These are phyloP conservation scores for Paramormyrops kingsleyae DNA, from an alignment of 2,113 vertebrate genomes.

Conservation along the genomic window DNA sequence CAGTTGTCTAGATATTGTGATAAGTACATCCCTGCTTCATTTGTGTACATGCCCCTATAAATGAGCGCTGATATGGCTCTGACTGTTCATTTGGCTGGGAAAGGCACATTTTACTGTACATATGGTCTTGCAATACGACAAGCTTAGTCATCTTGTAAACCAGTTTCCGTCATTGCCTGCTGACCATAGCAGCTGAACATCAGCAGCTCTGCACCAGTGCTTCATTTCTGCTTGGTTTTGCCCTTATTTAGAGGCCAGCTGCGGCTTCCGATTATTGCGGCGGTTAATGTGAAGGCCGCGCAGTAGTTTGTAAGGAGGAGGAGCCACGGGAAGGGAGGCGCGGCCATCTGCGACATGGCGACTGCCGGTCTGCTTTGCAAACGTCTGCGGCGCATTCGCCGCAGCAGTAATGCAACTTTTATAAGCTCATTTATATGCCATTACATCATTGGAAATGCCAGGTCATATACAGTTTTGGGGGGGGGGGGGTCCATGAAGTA, in stretches of 20 bases:
- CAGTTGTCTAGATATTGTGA: not conserved
- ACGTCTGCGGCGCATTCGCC: not conserved
- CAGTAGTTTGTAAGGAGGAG: not conserved
- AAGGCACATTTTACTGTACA: not conserved
- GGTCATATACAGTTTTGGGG: not conserved
- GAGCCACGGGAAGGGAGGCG: not conserved
- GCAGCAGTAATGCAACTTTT: not conserved
- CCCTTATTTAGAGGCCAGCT: not conserved
- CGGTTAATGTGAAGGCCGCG: not conserved
- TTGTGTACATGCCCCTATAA: not conserved
- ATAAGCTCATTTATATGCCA: not conserved
- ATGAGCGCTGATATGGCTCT: not conserved
- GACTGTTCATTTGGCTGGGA: not conserved
- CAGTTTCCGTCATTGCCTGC: not conserved
- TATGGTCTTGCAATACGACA: not conserved
- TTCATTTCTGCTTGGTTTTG: not conserved
- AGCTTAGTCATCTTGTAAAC: not conserved
- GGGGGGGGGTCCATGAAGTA: not conserved
- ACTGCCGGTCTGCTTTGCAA: not conserved
- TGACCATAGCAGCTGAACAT: not conserved
- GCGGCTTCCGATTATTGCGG: not conserved
- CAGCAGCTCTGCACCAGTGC: not conserved
- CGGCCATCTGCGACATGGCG: not conserved
- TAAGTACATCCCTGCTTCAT: no score
- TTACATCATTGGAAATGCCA: conserved; percentile 2